These are phyloP conservation scores for Pyrochroa serraticornis DNA, from an alignment of 2,888 invertebrate genomes.

Conservation along the genomic window DNA sequence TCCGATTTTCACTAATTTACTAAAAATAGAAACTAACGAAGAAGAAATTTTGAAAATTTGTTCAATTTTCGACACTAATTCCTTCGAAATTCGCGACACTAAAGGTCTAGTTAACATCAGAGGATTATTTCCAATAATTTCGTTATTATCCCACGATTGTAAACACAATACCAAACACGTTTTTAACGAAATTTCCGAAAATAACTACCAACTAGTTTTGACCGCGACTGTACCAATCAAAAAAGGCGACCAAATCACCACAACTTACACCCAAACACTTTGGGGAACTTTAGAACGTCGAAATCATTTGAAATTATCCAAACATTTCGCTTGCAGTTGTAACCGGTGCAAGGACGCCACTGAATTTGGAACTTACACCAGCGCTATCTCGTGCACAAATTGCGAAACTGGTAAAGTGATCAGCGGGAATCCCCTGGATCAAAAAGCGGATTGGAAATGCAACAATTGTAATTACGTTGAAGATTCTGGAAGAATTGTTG, in stretches of 20 bases:
- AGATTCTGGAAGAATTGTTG: constrained; percentile 64
- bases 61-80: constrained; percentile 75
- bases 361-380: constrained; percentile 64
- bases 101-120: constrained; percentile 62
- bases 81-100: constrained; percentile 68
- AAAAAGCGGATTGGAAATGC: constrained; percentile 68
- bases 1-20: constrained; percentile 65
- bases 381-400: constrained; percentile 67
- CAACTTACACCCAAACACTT: constrained; percentile 72
- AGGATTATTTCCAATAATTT: constrained; percentile 68
- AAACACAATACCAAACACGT: constrained; percentile 73
- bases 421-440: constrained; percentile 66
- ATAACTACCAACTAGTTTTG: constrained; percentile 65
- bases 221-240: constrained; percentile 69
- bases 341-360: constrained; percentile 70
- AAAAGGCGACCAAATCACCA: constrained; percentile 70
- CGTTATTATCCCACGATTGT: constrained; percentile 75
- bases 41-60: constrained; percentile 66
- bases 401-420: constrained; percentile 58
- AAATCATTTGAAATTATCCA: constrained; percentile 62
- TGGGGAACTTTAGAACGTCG: constrained; percentile 71
- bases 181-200: constrained; percentile 62
- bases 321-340: constrained; percentile 73
- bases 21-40: constrained; percentile 64
- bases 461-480: constrained; percentile 65